These are phyloP conservation scores for Bambusicola thoracicus DNA, from an alignment of 2,113 vertebrate genomes.

Conservation along the genomic window DNA sequence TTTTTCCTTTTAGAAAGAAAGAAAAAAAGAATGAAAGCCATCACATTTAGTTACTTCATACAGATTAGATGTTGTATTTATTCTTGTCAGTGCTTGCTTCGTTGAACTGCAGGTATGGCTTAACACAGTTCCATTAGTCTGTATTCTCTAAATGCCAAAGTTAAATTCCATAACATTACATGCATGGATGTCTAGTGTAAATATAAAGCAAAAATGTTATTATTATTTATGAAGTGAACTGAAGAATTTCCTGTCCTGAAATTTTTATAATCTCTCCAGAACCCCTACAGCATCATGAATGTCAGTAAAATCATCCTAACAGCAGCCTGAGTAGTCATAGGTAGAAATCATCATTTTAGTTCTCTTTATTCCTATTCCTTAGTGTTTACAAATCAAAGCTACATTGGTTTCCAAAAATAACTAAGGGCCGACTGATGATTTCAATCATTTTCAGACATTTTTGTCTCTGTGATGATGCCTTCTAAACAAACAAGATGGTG, in stretches of 20 bases:
- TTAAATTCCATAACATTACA: not conserved
- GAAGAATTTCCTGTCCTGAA: not conserved
- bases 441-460: not conserved
- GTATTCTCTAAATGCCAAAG: slow-evolving; percentile 15
- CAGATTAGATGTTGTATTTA: not conserved
- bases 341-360: not conserved
- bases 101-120: not conserved
- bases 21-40: not conserved
- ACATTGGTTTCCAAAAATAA: not conserved
- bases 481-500: not conserved
- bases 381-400: not conserved
- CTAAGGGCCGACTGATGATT: not conserved
- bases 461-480: not conserved
- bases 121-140: not conserved
- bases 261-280: not conserved
- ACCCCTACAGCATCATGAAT: not conserved
- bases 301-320: not conserved
- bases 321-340: not conserved
- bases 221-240: not conserved
- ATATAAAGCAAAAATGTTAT: not conserved
- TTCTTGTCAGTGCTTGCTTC: not conserved
- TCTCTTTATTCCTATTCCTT: not conserved
- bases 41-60: not conserved
- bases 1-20: not conserved
- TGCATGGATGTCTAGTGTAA: not conserved